Conservation (phyloP, 2,888 invertebrate species). For the Phragmatobia fuliginosa region DNA sequence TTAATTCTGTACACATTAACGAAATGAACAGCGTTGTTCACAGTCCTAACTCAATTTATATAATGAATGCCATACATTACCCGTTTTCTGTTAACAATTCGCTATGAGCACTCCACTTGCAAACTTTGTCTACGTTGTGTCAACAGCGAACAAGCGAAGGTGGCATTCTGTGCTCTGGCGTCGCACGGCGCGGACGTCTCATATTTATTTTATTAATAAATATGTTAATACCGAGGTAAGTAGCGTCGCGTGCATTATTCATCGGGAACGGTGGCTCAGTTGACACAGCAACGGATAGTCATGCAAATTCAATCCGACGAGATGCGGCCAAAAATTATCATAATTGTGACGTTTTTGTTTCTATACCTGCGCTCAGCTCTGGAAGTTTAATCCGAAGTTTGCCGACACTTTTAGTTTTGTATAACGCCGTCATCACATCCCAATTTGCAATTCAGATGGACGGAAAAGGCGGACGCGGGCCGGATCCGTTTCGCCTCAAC, state of each 20-base stretch:
- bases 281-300: conserved; percentile 85
- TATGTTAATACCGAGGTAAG: conserved; percentile 85
- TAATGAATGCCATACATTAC: conserved; percentile 85
- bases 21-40: conserved; percentile 78
- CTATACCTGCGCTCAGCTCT: conserved; percentile 76
- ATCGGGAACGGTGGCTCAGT: conserved; percentile 80
- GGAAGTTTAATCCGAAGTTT: conserved; percentile 85
- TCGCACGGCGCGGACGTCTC: conserved; percentile 72
- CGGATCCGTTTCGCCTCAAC: conserved; percentile 69
- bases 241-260: conserved; percentile 84
- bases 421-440: conserved; percentile 81
- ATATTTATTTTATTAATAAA: conserved; percentile 87
- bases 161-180: conserved; percentile 62
- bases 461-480: conserved; percentile 79
- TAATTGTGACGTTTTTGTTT: conserved; percentile 87
- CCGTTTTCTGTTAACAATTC: conserved; percentile 77
- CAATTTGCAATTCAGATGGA: conserved; percentile 85
- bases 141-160: conserved; percentile 63
- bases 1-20: conserved; percentile 80
- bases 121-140: conserved; percentile 73
- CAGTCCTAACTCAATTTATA: conserved; percentile 81
- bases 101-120: conserved; percentile 68
- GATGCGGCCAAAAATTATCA: conserved; percentile 84
- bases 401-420: conserved; percentile 85
- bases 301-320: conserved; percentile 85